Base-by-base conservation (phyloP, 35 echinoderm and acorn worm species). In the Heliocidaris erythrogramma region DNA sequence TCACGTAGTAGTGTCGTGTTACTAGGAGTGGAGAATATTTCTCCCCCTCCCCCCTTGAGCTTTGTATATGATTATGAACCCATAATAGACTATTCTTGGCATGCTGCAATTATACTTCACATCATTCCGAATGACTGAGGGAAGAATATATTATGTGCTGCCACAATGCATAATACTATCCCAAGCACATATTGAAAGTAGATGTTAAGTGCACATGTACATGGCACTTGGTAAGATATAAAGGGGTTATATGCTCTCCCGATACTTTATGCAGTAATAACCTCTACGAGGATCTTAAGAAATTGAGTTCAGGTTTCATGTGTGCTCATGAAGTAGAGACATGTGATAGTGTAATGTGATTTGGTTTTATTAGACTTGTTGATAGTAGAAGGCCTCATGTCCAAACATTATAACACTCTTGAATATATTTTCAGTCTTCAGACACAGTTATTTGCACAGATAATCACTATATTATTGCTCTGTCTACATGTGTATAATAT, bases 41-140 rank as follows among this genome's bases (percentile, higher is more conserved):
- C 65, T 78, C 65, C 65, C 65, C 61, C 65, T n/a, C n/a, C 27
- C 65, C 65, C 65, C 65, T n/a, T 78, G 65, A 78, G 65, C 65
- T 78, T 21, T 78, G 65, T 78, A 78, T 78, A 78, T 78, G 65
- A 78, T 78, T 78, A 78, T 78, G 17, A 78, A 78, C 24, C 65
- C 65, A 78, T 27, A 78, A 78, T 78, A 78, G 65, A 78, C 65
- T 78, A 27, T 27, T 27, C 65, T 78, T 78, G 65, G 65, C 27
- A 78, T 78, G 65, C 65, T 78, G 27, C 21, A 78, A 27, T 78
- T 78, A n/a, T 78, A 78, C 65, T 78, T 7, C 7, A 78, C 18
- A 78, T 78, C 21, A 27, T 27, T 78, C 21, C 5, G 7, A 78
- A n/a, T 78, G 18, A 78, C 65, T 78, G 65, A 78, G 65, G 65